phyloP scores from a whole-genome alignment of 2,113 vertebrate species.

The Sebastes fasciatus region DNA sequence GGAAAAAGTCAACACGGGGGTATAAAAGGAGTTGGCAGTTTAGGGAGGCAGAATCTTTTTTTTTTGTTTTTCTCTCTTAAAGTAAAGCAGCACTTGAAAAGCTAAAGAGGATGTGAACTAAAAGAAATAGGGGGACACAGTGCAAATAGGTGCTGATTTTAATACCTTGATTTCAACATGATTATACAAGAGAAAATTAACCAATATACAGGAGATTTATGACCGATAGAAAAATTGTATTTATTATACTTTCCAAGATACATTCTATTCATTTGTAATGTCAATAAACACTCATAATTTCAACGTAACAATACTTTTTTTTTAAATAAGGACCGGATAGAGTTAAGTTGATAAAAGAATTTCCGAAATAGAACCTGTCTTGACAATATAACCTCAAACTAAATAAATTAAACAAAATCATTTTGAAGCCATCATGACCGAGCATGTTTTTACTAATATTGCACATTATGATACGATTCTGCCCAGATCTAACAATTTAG shows the following conservation, averaged over 20 bases:
- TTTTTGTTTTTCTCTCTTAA: neutral
- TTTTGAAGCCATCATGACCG: constrained; percentile 79
- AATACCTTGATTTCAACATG: constrained; percentile 83
- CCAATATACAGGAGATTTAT: constrained; percentile 84
- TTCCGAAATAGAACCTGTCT: constrained; percentile 71
- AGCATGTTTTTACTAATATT: constrained; percentile 83
- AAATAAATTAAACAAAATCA: constrained; percentile 79
- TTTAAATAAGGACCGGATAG: constrained; percentile 83
- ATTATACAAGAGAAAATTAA: constrained; percentile 84
- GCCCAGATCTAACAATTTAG: constrained; percentile 70
- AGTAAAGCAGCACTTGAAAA: constrained; percentile 7
- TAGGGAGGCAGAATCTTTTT: neutral
- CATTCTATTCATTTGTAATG: constrained; percentile 86
- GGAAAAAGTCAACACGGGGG: neutral
- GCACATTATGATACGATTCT: constrained; percentile 83
- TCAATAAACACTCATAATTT: constrained; percentile 85
- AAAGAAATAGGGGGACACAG: constrained; percentile 73
- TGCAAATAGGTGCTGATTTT: constrained; percentile 80
- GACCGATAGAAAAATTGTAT: constrained; percentile 85
- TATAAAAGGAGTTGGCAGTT: neutral
- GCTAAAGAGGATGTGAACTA: neutral
- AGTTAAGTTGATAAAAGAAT: constrained; percentile 75
- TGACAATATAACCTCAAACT: constrained; percentile 80
- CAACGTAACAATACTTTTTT: constrained; percentile 83
- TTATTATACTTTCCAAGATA: constrained; percentile 88